Evolutionary conservation across 2,888 invertebrate species (phyloP).

Genomic region (Quadroppia sp.): DNA sequence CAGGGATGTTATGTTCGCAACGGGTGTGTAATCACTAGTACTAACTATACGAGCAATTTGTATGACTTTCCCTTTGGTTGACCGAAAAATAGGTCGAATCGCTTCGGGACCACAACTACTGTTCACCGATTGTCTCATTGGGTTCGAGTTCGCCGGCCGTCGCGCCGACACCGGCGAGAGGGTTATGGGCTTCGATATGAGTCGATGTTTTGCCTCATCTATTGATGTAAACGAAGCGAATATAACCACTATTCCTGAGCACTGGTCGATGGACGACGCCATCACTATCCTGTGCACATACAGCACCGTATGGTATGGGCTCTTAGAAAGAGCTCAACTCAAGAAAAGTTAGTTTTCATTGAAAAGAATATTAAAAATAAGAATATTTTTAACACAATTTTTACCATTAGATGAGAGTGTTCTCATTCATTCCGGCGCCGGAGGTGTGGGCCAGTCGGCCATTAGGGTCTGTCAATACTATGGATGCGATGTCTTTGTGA

Average conservation of each 20-base stretch:
- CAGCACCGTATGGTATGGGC: constrained; percentile 79
- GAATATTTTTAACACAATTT: background rate
- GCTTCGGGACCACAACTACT: background rate
- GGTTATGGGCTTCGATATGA: constrained; percentile 90
- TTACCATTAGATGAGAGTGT: constrained; percentile 66
- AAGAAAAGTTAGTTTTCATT: constrained; percentile 52
- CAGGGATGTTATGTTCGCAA: constrained; percentile 82
- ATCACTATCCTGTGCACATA: constrained; percentile 90
- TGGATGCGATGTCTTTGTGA: constrained; percentile 84
- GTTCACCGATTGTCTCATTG: constrained; percentile 80
- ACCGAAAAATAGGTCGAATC: constrained; percentile 61
- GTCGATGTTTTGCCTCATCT: constrained; percentile 79
- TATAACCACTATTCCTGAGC: constrained; percentile 64
- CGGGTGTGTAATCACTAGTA: too few species aligned
- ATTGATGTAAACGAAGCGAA: constrained; percentile 64
- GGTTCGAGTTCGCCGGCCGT: constrained; percentile 81
- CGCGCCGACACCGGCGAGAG: constrained; percentile 66
- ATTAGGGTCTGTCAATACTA: constrained; percentile 84
- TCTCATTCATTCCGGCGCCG: constrained; percentile 88
- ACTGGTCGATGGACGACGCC: constrained; percentile 84
- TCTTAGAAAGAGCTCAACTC: constrained; percentile 79
- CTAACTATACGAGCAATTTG: too few species aligned
- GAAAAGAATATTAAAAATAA: background rate
- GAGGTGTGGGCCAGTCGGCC: constrained; percentile 95
- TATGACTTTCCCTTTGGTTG: too few species aligned